Evolutionary conservation across 37 sponge, comb jelly and placozoan genomes (phyloP).

Genomic region (Ephydatia muelleri): DNA sequence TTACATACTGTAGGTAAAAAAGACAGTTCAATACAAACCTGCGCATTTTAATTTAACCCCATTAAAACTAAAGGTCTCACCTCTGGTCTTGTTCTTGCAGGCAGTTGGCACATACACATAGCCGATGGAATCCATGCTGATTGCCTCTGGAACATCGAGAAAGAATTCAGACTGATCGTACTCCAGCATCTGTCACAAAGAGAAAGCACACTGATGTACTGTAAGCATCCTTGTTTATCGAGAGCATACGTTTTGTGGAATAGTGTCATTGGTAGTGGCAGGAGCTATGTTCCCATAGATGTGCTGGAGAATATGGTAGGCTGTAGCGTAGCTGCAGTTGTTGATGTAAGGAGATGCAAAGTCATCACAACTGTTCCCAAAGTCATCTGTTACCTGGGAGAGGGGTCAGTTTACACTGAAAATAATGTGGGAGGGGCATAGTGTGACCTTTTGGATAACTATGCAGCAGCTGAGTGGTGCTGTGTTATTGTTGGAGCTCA

Average conservation of each 20-base stretch:
- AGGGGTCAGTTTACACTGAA: neutral
- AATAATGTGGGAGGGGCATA: too few species aligned
- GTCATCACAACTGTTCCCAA: constrained; percentile 55
- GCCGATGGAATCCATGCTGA: constrained; percentile 70
- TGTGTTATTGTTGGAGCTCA: too few species aligned
- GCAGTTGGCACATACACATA: constrained; percentile 81
- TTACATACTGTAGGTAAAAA: constrained; percentile 30
- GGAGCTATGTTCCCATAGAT: constrained; percentile 70
- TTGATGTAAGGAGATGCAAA: constrained; percentile 67
- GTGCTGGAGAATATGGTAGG: constrained; percentile 58
- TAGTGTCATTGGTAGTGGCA: constrained; percentile 37
- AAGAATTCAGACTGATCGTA: constrained; percentile 80
- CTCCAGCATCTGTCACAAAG: constrained; percentile 46
- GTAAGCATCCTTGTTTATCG: neutral
- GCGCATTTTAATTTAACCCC: neutral
- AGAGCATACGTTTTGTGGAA: constrained; percentile 39
- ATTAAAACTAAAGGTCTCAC: neutral
- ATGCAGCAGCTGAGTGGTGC: too few species aligned
- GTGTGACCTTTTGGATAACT: too few species aligned
- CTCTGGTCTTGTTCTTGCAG: constrained; percentile 39
- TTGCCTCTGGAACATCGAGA: constrained; percentile 17
- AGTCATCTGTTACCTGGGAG: constrained; percentile 66
- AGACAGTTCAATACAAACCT: too few species aligned
- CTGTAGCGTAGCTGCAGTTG: constrained; percentile 74
- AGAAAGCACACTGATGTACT: too few species aligned